These are phyloP conservation scores for Tricholauxania praeusta DNA, from an alignment of 2,888 invertebrate genomes.

Conservation along the genomic window DNA sequence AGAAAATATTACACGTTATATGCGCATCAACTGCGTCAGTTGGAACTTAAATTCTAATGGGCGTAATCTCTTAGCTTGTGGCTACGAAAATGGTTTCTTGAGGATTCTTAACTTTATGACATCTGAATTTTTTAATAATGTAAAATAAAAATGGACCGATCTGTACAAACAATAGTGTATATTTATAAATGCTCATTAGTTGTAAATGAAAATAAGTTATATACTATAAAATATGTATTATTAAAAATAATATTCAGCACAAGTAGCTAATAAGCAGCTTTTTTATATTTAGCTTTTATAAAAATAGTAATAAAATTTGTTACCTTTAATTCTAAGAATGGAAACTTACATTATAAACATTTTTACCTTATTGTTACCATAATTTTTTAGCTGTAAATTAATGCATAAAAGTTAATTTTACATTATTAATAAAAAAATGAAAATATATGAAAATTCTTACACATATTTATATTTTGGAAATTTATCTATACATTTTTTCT, in stretches of 20 bases:
- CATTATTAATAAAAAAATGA: too few species aligned
- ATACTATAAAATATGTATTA: too few species aligned
- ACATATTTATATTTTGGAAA: too few species aligned
- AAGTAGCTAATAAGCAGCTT: too few species aligned
- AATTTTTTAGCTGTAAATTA: not conserved
- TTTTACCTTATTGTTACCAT: not conserved
- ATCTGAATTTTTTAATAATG: slow-evolving; percentile 14
- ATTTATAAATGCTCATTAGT: too few species aligned
- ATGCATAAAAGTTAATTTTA: too few species aligned
- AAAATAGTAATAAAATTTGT: too few species aligned
- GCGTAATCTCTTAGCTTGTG: slow-evolving; percentile 56
- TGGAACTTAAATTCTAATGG: slow-evolving; percentile 60
- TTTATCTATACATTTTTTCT: too few species aligned
- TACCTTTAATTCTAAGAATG: not conserved
- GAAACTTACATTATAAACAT: not conserved
- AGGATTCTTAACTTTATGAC: slow-evolving; percentile 54
- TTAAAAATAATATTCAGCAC: too few species aligned
- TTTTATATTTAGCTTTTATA: too few species aligned
- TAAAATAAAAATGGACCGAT: not conserved
- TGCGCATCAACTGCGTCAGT: slow-evolving; percentile 58
- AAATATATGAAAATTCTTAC: too few species aligned
- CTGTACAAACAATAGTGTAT: not conserved
- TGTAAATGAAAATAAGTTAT: too few species aligned
- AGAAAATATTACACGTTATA: slow-evolving; percentile 48
- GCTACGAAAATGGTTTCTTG: slow-evolving; percentile 64